phyloP scores from a whole-genome alignment of 37 sponge, comb jelly and placozoan species.

The Chondrosia reniformis region DNA sequence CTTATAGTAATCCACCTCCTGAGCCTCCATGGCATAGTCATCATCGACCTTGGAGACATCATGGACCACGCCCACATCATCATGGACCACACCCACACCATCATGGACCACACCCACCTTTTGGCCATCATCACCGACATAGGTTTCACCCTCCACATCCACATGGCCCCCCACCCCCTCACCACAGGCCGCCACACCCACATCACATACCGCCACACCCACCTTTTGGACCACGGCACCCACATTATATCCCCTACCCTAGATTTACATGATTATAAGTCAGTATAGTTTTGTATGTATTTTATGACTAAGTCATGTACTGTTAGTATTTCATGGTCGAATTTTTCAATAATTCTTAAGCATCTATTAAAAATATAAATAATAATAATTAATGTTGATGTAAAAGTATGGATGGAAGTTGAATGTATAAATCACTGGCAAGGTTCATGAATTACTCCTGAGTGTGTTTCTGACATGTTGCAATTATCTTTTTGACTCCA shows the following conservation, averaged over 20 bases:
- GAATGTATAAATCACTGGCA: too few species aligned
- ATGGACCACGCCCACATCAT: background rate
- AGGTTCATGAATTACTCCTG: too few species aligned
- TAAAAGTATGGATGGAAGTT: background rate
- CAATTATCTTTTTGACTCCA: conserved; percentile 53
- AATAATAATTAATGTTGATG: background rate
- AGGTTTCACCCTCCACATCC: background rate
- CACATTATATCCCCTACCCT: background rate
- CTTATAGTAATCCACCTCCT: too few species aligned
- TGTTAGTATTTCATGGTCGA: too few species aligned
- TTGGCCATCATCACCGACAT: background rate
- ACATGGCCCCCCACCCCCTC: background rate
- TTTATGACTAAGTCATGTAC: too few species aligned
- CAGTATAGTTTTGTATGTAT: too few species aligned
- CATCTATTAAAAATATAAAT: background rate
- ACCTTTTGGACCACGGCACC: background rate
- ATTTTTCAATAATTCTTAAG: too few species aligned
- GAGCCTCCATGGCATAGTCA: background rate
- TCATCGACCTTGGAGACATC: background rate
- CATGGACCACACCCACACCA: background rate
- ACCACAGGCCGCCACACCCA: background rate
- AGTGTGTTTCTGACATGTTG: background rate
- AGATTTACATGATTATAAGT: background rate
- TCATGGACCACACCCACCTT: background rate
- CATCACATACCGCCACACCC: background rate